Evolutionary conservation across 2,888 invertebrate genomes (phyloP).

Genomic region (Athalia cordata): DNA sequence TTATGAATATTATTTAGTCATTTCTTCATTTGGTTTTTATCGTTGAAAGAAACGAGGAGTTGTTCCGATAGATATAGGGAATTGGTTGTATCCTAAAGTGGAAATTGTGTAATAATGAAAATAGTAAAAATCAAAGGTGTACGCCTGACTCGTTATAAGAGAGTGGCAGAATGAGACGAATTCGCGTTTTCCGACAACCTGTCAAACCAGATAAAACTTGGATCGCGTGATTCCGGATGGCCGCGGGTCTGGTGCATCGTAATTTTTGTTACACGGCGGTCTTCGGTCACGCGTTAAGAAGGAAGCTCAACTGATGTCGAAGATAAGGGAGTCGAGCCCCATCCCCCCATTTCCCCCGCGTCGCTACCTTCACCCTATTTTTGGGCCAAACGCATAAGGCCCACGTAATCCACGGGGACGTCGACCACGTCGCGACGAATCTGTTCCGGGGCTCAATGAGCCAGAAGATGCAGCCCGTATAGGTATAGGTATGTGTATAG

Average conservation of each 20-base stretch:
- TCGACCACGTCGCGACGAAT: slow-evolving; percentile 68
- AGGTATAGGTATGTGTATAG: slow-evolving; percentile 46
- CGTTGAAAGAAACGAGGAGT: no score
- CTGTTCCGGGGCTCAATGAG: slow-evolving; percentile 70
- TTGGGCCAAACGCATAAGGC: slow-evolving; percentile 55
- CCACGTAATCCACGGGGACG: slow-evolving; percentile 67
- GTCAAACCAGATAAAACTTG: slow-evolving; percentile 16
- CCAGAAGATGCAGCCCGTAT: slow-evolving; percentile 65
- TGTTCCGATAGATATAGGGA: no score
- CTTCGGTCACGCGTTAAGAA: slow-evolving; percentile 72
- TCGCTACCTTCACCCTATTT: slow-evolving; percentile 56
- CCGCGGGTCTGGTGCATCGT: slow-evolving; percentile 9
- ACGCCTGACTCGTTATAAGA: not conserved
- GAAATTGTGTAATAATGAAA: no score
- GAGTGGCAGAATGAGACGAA: not conserved
- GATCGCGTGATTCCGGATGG: slow-evolving; percentile 9
- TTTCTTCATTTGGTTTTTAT: no score
- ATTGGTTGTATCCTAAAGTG: no score
- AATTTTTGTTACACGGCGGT: slow-evolving; percentile 53
- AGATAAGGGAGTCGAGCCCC: slow-evolving; percentile 66
- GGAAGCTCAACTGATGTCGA: slow-evolving; percentile 71
- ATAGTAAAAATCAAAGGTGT: no score
- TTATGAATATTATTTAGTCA: no score
- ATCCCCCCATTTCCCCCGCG: slow-evolving; percentile 46
- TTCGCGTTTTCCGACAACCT: slow-evolving; percentile 2